Conservation (phyloP, 2,113 vertebrate genomes). For the Leucopsar rothschildi region DNA sequence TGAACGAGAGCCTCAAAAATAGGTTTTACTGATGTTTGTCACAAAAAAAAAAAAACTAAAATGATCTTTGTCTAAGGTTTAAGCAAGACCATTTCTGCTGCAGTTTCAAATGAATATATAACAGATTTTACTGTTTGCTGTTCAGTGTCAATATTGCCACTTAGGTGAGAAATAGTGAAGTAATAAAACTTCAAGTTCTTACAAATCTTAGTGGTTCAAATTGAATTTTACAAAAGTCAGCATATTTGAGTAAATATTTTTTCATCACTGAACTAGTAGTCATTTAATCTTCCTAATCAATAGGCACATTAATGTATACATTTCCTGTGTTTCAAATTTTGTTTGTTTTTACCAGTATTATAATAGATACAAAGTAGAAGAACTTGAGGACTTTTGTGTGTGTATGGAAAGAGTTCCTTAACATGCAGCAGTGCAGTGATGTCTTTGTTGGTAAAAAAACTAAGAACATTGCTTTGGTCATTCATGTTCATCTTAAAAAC, state of each 20-base stretch:
- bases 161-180: not conserved
- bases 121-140: not conserved
- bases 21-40: not conserved
- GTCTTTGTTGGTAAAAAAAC: not conserved
- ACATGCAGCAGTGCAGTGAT: not conserved
- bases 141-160: not conserved
- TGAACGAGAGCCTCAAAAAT: not conserved
- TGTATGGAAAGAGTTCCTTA: not conserved
- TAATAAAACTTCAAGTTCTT: not conserved
- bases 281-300: not conserved
- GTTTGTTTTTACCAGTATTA: not conserved
- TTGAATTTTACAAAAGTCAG: not conserved
- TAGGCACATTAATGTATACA: not conserved
- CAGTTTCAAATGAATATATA: not conserved
- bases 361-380: not conserved
- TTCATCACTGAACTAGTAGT: not conserved
- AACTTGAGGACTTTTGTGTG: not conserved
- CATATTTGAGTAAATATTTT: not conserved
- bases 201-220: not conserved
- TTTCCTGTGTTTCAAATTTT: not conserved
- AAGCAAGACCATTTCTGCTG: not conserved
- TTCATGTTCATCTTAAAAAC: constrained; percentile 26
- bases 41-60: not conserved
- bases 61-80: not conserved
- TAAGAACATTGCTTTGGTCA: constrained; percentile 32